Base-by-base conservation (phyloP, 2,113 vertebrate species). In the Antennarius striatus region DNA sequence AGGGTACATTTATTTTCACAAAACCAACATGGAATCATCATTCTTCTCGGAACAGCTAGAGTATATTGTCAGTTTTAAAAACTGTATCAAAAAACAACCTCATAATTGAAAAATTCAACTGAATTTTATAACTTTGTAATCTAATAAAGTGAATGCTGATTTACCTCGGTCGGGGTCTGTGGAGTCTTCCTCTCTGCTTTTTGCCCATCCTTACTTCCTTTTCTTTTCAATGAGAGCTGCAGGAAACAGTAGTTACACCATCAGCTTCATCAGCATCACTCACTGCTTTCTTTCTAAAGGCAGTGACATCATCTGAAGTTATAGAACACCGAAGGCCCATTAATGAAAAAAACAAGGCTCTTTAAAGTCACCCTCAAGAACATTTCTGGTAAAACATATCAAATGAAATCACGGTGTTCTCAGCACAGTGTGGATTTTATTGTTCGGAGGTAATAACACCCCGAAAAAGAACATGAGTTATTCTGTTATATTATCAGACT, bases 171-270 rank as follows among this genome's bases (percentile, higher is more conserved):
- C 32, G 95, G 94, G 36, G 96, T 97, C 89, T 96, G 96, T 71
- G 94, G 94, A 61, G 89, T 45, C 87, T 90, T 98, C 72, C 95
- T 96, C 81, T 99, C 98, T 71, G 94, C 92, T 91, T 93, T 98
- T 69, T 95, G 96, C 10, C 88, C 87, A 63, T 99, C 97, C 91
- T 98, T 99, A 77, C 94, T 96, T 77, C 96, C 96, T 94, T 95
- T 96, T 90, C 98, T 95, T 86, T 98, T 99, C 72, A 96, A 87
- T 4, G 94, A 98, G 63, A 96, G 91, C 96, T 98, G 69, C 56
- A 51, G 80, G 73, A 82, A 29, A 91, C 59, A 54, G 12, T 68
- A 16, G 68, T 42, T 77, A 83, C 59, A 71, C 74, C 60, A 78
- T 57, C 53, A 71, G 29, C 28, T 56, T 43, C 16, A 70, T 62